These are phyloP conservation scores for Mionectes macconnelli DNA, from an alignment of 2,113 vertebrate species.

Conservation along the genomic window DNA sequence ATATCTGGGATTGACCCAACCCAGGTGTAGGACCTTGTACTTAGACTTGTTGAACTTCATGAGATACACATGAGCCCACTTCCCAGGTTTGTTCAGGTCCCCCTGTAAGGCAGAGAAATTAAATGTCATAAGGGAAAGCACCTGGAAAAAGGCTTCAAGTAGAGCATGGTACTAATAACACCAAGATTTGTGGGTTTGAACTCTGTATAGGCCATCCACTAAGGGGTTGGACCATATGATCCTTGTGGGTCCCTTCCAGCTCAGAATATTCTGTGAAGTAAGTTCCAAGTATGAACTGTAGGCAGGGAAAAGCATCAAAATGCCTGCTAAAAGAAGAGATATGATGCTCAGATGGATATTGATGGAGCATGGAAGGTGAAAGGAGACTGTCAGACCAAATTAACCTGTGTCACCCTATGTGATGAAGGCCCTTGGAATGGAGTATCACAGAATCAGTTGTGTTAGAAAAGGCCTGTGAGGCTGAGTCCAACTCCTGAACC, in stretches of 20 bases:
- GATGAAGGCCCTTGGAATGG: neutral
- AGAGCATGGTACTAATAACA: neutral
- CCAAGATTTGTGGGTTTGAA: neutral
- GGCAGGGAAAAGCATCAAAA: neutral
- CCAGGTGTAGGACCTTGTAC: neutral
- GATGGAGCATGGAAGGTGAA: neutral
- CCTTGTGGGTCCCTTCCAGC: neutral
- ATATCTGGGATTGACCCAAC: neutral
- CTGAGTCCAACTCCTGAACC: neutral
- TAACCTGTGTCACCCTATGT: neutral
- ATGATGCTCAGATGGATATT: neutral
- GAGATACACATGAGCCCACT: neutral
- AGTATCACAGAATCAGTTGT: neutral
- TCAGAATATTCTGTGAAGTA: neutral
- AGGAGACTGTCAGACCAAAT: neutral
- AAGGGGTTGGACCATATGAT: neutral
- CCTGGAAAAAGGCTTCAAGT: neutral
- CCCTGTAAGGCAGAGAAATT: neutral
- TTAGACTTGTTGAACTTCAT: neutral
- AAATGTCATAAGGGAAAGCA: neutral
- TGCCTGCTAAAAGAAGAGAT: neutral
- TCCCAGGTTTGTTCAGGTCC: no score
- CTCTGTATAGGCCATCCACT: neutral
- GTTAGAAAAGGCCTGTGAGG: neutral
- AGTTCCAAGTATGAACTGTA: neutral